A percentile compares a stretch with the other conserved stretches of the same genome.
phyloP scores from a whole-genome alignment of 1,140 invertebrate genomes.

The Luehdorfia chinensis region DNA sequence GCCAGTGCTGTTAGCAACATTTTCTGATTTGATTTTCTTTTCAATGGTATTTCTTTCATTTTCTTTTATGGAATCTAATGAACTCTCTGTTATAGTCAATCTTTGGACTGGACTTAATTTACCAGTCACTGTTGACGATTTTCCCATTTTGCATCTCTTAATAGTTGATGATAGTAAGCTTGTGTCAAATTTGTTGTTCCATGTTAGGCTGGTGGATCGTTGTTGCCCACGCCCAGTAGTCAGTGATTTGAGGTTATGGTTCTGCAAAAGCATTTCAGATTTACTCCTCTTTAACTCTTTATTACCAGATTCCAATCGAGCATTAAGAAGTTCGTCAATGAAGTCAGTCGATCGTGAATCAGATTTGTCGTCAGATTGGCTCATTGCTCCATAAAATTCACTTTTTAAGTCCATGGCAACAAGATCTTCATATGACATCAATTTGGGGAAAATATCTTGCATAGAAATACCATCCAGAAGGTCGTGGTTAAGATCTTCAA shows the following conservation, averaged over 20 bases:
- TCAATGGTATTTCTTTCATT: conserved; percentile 38
- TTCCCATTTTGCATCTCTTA: conserved; percentile 81
- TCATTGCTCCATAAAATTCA: conserved; percentile 76
- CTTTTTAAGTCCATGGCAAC: conserved; percentile 77
- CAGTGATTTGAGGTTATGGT: conserved; percentile 70
- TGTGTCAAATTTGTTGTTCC: conserved; percentile 82
- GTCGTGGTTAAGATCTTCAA: conserved; percentile 89
- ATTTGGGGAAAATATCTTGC: conserved; percentile 83
- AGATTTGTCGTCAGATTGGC: conserved; percentile 76
- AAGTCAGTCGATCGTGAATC: conserved; percentile 79
- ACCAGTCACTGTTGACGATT: conserved; percentile 68
- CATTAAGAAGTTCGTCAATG: conserved; percentile 81
- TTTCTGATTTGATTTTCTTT: conserved; percentile 59
- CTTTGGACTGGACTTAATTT: conserved; percentile 65
- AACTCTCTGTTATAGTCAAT: conserved; percentile 37
- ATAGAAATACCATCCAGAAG: conserved; percentile 89
- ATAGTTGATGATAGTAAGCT: conserved; percentile 78
- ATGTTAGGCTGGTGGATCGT: conserved; percentile 82
- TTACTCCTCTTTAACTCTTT: conserved; percentile 81
- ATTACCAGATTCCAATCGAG: conserved; percentile 65
- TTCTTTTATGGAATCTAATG: conserved; percentile 58
- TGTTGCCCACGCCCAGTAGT: conserved; percentile 78
- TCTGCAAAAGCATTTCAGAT: conserved; percentile 79
- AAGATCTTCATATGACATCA: conserved; percentile 50
- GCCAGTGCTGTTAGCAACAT: conserved; percentile 28